Percentiles rank a stretch among this genome's conserved stretches.
These are phyloP conservation scores for Calameuta pallipes DNA, from an alignment of 2,888 invertebrate genomes.

Conservation along the genomic window DNA sequence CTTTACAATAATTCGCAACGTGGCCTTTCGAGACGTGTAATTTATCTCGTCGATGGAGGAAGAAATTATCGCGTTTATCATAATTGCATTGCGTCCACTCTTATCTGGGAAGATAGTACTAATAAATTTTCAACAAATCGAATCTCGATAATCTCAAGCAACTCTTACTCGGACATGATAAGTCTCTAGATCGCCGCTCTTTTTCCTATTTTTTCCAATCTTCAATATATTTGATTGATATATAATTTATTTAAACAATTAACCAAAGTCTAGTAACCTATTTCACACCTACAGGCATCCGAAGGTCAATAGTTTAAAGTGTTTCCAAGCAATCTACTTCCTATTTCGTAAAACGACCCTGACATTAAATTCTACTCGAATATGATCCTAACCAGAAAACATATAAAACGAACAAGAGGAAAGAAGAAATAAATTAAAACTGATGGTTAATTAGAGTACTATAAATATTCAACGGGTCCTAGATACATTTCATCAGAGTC, in stretches of 20 bases:
- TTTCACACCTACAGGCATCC: no score
- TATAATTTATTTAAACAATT: no score
- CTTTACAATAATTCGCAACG: neutral
- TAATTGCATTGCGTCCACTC: neutral
- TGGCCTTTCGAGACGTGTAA: neutral
- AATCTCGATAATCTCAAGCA: neutral
- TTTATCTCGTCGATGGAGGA: neutral
- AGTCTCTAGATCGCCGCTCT: no score
- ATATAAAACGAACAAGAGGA: neutral
- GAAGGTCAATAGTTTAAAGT: no score
- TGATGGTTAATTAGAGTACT: neutral
- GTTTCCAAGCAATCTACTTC: neutral
- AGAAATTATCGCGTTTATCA: neutral
- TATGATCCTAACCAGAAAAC: neutral
- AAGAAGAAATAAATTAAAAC: neutral
- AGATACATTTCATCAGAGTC: no score
- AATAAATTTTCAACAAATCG: neutral
- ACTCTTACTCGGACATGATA: neutral
- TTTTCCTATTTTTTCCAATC: no score
- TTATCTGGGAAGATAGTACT: neutral
- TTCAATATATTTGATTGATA: no score
- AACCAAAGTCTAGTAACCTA: no score
- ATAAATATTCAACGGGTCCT: neutral
- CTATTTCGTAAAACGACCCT: neutral
- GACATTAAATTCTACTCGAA: neutral